Conservation (phyloP, 2,797 vertebrate genomes). For the Pseudocheirus occidentalis region DNA sequence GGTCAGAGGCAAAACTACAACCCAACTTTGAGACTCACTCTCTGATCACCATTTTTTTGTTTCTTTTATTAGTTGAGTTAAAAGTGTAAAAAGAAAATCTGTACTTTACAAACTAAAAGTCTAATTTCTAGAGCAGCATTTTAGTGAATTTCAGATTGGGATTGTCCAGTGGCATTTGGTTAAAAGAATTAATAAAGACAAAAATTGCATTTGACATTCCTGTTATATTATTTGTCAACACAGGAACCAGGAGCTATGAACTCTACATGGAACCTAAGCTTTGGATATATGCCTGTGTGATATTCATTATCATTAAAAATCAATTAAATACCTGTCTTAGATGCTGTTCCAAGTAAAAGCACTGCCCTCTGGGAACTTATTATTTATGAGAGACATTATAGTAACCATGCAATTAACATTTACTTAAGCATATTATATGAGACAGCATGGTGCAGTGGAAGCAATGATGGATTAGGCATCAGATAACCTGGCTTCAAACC, state of each 20-base stretch:
- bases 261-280: neutral
- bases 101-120: neutral
- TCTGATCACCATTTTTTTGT: neutral
- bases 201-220: neutral
- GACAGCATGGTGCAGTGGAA: neutral
- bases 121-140: neutral
- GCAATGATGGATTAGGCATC: neutral
- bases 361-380: neutral
- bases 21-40: neutral
- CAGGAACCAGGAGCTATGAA: neutral
- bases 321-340: neutral
- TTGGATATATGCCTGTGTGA: neutral
- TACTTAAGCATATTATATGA: neutral
- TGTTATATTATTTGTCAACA: neutral
- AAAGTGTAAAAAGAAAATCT: neutral
- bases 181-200: neutral
- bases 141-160: neutral
- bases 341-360: neutral
- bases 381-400: constrained; percentile 5
- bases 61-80: neutral
- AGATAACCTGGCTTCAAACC: neutral
- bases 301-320: neutral
- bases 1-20: neutral
- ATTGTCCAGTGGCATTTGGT: neutral
- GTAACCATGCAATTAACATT: neutral